A percentile compares a stretch with the other conserved stretches of the same genome.
phyloP scores from a whole-genome alignment of 2,888 invertebrate species.

The Sarcophaga caerulescens region DNA sequence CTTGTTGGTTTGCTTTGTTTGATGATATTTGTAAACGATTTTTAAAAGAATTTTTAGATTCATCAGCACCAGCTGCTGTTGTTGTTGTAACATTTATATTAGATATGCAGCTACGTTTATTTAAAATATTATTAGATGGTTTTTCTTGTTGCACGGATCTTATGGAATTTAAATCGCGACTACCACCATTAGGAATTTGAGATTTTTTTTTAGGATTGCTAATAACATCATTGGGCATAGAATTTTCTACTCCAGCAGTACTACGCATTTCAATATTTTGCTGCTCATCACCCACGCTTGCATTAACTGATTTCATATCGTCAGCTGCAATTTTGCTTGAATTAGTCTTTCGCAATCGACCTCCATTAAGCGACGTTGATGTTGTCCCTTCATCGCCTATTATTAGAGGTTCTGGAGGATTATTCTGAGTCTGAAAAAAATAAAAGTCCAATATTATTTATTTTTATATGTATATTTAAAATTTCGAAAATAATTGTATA shows the following conservation, averaged over 20 bases:
- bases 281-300: conserved; percentile 64
- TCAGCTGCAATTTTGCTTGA: conserved; percentile 24
- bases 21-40: conserved; percentile 85
- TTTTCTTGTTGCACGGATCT: conserved; percentile 54
- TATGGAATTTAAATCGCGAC: conserved; percentile 19
- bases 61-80: conserved; percentile 41
- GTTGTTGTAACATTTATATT: conserved; percentile 26
- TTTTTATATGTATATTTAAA: no score
- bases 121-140: conserved; percentile 31
- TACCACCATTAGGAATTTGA: conserved; percentile 28
- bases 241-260: conserved; percentile 39
- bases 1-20: conserved; percentile 74
- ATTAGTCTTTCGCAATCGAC: conserved; percentile 52
- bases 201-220: conserved; percentile 34
- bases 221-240: conserved; percentile 22
- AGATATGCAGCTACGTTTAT: conserved; percentile 44
- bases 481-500: no score
- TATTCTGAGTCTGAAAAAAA: conserved; percentile 59
- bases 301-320: conserved; percentile 37
- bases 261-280: conserved; percentile 68
- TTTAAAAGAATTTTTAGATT: conserved; percentile 84
- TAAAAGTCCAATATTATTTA: neutral
- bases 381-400: conserved; percentile 50
- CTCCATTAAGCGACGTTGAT: conserved; percentile 48
- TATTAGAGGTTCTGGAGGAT: conserved; percentile 51